Evolutionary conservation across 2,888 invertebrate genomes (phyloP), one percentile per base, ranked within the genome.

Genomic region (Lagria hirta): DNA sequence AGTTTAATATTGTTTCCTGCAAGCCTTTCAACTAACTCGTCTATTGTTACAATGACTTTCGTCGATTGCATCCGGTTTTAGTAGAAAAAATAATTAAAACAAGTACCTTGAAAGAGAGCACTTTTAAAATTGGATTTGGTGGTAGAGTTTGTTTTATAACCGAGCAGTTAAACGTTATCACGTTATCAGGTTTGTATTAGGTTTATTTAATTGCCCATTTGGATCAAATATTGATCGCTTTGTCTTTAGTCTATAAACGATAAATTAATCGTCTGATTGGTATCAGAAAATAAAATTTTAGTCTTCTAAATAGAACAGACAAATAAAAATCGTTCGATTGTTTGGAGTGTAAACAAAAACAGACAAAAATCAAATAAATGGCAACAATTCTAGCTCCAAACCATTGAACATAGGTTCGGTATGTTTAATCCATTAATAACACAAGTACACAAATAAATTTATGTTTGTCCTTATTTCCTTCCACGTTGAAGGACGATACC

Each of bases 391-490:
- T 35, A 43, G 29, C 13, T 38, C 16, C 35, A 47, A 18, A 34
- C 38, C 48, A 38, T 43, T 37, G 37, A 47, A 47, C 47, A 27
- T 33, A 33, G 37, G 21, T n/a, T 27, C 12, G 36, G 32, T 34
- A 43, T 42, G 32, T 38, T 46, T 47, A 47, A 43, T 36, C 43
- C 36, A 43, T 48, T 43, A 48, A 48, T 48, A 48, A 48, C 38
- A 32, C 30, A 26, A 38, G 43, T 38, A 48, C 28, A 43, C 43
- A 48, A 43, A 48, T 48, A 48, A 43, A 47, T 43, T 43, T 42
- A 37, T 34, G 42, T 47, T 47, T 23, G 37, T 38, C 38, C 38
- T 44, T 38, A 37, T 44, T 43, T 43, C 43, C 44, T 38, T 33
- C 17, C 37, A 37, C 30, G 37, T 32, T 44, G 38, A 38, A 28